phyloP scores from a whole-genome alignment of 2,797 vertebrate species.

The Sebastes paucispinis region DNA sequence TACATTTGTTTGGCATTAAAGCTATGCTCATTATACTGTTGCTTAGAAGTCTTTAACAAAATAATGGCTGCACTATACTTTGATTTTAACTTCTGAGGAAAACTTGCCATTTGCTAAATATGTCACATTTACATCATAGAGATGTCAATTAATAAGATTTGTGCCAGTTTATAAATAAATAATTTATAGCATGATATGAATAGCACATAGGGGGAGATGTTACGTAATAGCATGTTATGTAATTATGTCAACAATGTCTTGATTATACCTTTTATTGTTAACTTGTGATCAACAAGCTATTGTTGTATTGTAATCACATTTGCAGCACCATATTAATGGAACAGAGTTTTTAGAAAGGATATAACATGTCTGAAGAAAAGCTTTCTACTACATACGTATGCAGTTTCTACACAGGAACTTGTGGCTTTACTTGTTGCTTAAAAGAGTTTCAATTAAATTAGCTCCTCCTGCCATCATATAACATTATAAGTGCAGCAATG shows the following conservation, averaged over 20 bases:
- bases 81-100: not conserved
- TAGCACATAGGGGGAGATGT: too few relatives aligned
- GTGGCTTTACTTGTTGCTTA: conserved; percentile 43
- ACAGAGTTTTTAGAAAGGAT: not conserved
- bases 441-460: conserved; percentile 29
- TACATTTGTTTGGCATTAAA: not conserved
- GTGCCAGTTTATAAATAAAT: not conserved
- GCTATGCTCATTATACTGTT: not conserved
- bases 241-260: not conserved
- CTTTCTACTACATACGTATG: not conserved
- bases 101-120: not conserved
- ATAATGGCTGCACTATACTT: not conserved
- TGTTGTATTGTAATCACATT: not conserved
- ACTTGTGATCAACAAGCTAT: not conserved
- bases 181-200: too few relatives aligned
- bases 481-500: conserved; percentile 33
- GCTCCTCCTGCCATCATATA: conserved; percentile 8
- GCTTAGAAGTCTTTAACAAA: not conserved
- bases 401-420: not conserved
- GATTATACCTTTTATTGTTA: not conserved
- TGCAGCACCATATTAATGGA: not conserved
- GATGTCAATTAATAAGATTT: not conserved
- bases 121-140: not conserved
- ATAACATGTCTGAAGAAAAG: not conserved
- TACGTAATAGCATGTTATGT: not conserved